Base-by-base conservation (phyloP, 1,140 invertebrate genomes). In the Trichoplusia ni region DNA sequence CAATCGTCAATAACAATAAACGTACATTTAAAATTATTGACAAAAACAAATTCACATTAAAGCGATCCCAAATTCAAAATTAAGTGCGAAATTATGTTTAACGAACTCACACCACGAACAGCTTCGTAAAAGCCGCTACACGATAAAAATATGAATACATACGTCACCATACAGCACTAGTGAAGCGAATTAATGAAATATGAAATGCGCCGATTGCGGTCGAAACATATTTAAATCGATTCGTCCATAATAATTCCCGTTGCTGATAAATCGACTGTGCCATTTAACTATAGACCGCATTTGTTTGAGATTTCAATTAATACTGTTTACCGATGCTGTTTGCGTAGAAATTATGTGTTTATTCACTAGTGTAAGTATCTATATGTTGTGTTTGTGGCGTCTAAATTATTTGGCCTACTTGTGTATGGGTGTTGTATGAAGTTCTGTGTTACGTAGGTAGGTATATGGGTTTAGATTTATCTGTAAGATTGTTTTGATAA, bases 161-260 rank as follows among this genome's bases (percentile, higher is more conserved):
- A 23, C 6, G 11, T 21, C 4, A 3, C n/a, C 4, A 14, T 23
- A 23, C 40, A 44, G 16, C 14, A 7, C 5, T 21, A 35, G n/a
- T 5, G n/a, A 33, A 16, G n/a, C 14, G n/a, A 51, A 35, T 51
- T 35, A 51, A 35, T 51, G 27, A 33, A 51, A 51, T 51, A 51
- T 51, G 47, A 51, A 51, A 35, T 13, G n/a, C 29, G 56, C 7
- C 54, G 37, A 44, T 13, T 60, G 56, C 40, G 56, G 56, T 60
- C 16, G 6, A 4, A 5, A 35, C 29, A 60, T 47, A 60, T 60
- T 46, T 60, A 13, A 46, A 60, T 60, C 42, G 40, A 46, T 46
- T 46, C 19, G 11, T 2, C 27, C 13, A 47, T 51, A 51, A 51
- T 51, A 21, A 51, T 51, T 35, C 31, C 11, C 46, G 47, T 21